Percentiles rank a stretch among this genome's conserved stretches.
These are phyloP conservation scores for Chiloscyllium plagiosum DNA, from an alignment of 2,113 vertebrate species.

Conservation along the genomic window DNA sequence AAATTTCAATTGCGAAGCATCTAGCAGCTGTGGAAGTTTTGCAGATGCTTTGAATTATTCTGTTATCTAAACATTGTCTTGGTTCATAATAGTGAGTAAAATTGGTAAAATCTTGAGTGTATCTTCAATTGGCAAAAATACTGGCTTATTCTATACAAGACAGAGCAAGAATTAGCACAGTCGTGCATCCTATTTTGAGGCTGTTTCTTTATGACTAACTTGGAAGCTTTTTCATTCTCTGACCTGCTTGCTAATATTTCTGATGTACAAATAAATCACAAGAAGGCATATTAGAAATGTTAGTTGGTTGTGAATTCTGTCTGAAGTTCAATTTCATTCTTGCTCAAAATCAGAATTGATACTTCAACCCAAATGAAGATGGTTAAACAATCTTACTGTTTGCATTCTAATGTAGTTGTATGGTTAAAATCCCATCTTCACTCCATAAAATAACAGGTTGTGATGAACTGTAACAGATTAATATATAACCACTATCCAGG, in stretches of 20 bases:
- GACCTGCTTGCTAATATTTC: not conserved
- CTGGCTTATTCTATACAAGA: not conserved
- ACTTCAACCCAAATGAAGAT: not conserved
- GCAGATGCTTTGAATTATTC: not conserved
- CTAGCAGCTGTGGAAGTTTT: not conserved
- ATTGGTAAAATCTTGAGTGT: not conserved
- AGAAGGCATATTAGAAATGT: not conserved
- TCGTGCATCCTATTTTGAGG: not conserved
- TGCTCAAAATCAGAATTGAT: not conserved
- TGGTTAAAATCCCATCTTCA: not conserved
- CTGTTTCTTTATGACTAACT: not conserved
- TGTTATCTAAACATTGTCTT: not conserved
- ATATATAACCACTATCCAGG: not conserved
- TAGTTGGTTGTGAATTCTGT: too few species aligned
- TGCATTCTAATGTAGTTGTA: not conserved
- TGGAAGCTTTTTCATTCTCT: not conserved
- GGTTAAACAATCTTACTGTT: not conserved
- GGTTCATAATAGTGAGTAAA: not conserved
- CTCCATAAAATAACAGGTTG: not conserved
- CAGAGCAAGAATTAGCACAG: not conserved
- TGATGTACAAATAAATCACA: not conserved
- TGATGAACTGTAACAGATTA: too few species aligned
- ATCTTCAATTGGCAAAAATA: not conserved
- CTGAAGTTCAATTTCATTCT: not conserved
- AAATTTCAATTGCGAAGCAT: not conserved